Evolutionary conservation across 2,888 invertebrate species (phyloP), one percentile per base, ranked within the genome.

Genomic region (Pherbina coryleti): DNA sequence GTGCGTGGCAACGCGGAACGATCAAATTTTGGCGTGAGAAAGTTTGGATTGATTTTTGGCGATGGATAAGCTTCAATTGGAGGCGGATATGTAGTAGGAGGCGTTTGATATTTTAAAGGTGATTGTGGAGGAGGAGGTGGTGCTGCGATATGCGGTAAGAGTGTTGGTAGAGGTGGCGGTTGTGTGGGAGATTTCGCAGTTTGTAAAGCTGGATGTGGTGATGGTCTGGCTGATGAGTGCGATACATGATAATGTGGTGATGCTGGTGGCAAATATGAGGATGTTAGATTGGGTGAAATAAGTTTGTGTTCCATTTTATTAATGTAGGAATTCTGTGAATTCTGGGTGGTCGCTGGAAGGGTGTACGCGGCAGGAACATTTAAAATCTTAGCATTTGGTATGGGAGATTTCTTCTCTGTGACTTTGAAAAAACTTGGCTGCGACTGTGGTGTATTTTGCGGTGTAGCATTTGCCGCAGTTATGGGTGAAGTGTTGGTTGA

Each of bases 31-130:
- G 89, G 89, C 28, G 89, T 89, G 19, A 89, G 80, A 84, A 90
- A 89, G 76, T 89, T 89, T 2, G 89, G 89, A 82, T 89, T 89
- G 2, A 89, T 88, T 82, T 89, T 89, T 64, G 89, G 90, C 75
- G 89, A 89, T 25, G 90, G 89, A 84, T 89, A 89, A 69, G 89
- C 87, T 82, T 89, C 89, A 34, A 90, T 86, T 31, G 88, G 87
- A 4, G 88, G 86, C 62, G 89, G 88, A 84, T 88, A 89, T 74
- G 88, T 86, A 14, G 88, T 88, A 53, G 89, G 88, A 9, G 89
- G 86, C 14, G 88, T 87, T 79, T 87, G 89, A 79, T 88, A 89
- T 80, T 88, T 87, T 0, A 87, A 73, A n/a, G 88, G 86, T 3
- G 87, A 85, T 17, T 83, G 76, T n/a, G 83, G 79, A 22, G 83